Evolutionary conservation across 2,888 invertebrate species (phyloP).

Genomic region (Ferrisia virgata): DNA sequence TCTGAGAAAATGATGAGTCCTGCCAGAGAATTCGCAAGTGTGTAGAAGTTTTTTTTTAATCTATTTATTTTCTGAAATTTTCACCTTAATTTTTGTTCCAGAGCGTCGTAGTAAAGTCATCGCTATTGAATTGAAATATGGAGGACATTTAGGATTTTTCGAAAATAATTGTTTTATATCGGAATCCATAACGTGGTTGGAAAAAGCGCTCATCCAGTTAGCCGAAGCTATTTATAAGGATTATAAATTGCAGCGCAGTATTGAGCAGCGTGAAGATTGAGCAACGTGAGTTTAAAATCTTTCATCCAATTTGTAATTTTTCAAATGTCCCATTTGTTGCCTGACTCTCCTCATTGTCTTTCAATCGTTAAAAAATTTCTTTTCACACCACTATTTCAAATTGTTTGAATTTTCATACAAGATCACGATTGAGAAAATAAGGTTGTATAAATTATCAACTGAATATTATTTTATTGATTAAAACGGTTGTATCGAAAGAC

Average conservation of each 20-base stretch:
- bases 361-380: too few species aligned
- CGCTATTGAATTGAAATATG: conserved; percentile 80
- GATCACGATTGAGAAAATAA: too few species aligned
- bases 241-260: background rate
- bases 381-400: too few species aligned
- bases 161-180: conserved; percentile 86
- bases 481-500: too few species aligned
- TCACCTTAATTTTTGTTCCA: conserved; percentile 34
- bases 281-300: background rate
- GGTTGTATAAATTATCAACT: too few species aligned
- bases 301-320: background rate
- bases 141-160: conserved; percentile 92
- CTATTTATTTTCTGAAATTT: background rate
- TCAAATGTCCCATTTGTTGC: background rate
- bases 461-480: too few species aligned
- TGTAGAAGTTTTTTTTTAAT: conserved; percentile 52
- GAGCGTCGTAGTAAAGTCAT: conserved; percentile 55
- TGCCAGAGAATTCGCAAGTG: conserved; percentile 73
- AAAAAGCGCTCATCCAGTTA: conserved; percentile 69
- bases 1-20: conserved; percentile 72
- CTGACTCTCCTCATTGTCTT: too few species aligned
- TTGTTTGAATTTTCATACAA: too few species aligned
- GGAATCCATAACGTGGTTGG: conserved; percentile 88
- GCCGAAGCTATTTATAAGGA: conserved; percentile 40
- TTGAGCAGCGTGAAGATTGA: background rate